Conservation (phyloP, 2,797 vertebrate species). For the Tangara arthus region DNA sequence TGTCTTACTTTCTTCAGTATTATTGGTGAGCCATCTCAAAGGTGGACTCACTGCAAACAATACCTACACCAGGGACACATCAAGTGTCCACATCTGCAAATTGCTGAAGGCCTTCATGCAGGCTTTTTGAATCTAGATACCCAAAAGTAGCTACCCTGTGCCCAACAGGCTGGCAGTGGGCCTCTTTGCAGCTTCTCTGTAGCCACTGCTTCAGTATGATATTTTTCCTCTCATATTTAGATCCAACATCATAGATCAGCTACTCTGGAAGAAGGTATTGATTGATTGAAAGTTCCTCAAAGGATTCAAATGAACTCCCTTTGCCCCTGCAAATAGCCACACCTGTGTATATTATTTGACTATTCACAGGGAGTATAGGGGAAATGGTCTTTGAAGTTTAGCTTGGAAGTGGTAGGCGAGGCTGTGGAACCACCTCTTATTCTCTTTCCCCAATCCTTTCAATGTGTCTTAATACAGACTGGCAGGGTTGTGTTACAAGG, state of each 20-base stretch:
- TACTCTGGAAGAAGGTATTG: background rate
- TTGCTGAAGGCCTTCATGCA: background rate
- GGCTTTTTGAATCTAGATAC: background rate
- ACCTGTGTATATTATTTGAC: background rate
- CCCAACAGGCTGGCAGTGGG: background rate
- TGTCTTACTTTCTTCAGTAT: background rate
- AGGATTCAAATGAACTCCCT: background rate
- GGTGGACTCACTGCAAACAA: background rate
- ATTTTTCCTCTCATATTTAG: background rate
- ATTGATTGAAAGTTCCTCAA: background rate
- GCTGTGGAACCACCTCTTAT: background rate
- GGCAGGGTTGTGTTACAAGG: background rate
- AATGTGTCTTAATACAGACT: background rate
- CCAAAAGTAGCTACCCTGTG: background rate
- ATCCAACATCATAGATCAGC: background rate
- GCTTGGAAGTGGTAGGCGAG: background rate
- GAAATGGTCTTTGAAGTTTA: background rate
- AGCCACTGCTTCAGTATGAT: background rate
- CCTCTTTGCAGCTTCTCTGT: background rate
- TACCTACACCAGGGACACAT: background rate
- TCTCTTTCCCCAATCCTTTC: background rate
- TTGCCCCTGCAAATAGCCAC: background rate
- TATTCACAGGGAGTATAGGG: background rate
- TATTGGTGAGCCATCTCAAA: background rate
- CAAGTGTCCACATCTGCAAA: background rate